Evolutionary conservation across 2,797 vertebrate species (phyloP).

Genomic region (Clamator glandarius): DNA sequence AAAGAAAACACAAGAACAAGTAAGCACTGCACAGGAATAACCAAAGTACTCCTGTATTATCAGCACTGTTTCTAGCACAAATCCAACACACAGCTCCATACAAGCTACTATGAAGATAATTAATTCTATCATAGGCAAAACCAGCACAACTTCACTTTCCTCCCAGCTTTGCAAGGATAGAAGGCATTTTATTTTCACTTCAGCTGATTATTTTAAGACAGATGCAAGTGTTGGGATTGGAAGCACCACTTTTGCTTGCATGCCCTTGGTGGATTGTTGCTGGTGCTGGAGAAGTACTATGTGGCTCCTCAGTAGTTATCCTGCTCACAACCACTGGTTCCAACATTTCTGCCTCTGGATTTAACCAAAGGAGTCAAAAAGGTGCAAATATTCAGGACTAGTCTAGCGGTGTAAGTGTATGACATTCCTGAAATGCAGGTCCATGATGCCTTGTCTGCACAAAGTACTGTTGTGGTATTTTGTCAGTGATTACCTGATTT

Average conservation of each 20-base stretch:
- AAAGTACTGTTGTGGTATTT: background rate
- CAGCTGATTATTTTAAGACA: slow-evolving; percentile 40
- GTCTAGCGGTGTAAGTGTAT: background rate
- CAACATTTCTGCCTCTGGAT: background rate
- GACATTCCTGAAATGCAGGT: background rate
- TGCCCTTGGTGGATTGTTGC: background rate
- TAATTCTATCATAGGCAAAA: too few relatives aligned
- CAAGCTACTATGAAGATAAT: too few relatives aligned
- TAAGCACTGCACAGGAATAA: too few relatives aligned
- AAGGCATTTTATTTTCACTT: slow-evolving; percentile 24
- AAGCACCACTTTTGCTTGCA: background rate
- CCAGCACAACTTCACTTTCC: background rate
- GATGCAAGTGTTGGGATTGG: slow-evolving; percentile 7
- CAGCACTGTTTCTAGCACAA: too few relatives aligned
- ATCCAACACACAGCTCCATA: too few relatives aligned
- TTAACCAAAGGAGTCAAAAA: background rate
- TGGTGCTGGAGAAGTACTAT: background rate
- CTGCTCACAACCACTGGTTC: background rate
- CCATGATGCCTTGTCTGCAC: background rate
- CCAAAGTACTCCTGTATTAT: too few relatives aligned
- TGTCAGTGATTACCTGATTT: background rate
- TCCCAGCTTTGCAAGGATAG: slow-evolving; percentile 8
- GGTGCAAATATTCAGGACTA: background rate
- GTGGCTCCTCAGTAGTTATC: background rate
- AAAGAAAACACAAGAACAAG: too few relatives aligned